phyloP scores from a whole-genome alignment of 2,113 vertebrate genomes.

The Meleagris gallopavo region DNA sequence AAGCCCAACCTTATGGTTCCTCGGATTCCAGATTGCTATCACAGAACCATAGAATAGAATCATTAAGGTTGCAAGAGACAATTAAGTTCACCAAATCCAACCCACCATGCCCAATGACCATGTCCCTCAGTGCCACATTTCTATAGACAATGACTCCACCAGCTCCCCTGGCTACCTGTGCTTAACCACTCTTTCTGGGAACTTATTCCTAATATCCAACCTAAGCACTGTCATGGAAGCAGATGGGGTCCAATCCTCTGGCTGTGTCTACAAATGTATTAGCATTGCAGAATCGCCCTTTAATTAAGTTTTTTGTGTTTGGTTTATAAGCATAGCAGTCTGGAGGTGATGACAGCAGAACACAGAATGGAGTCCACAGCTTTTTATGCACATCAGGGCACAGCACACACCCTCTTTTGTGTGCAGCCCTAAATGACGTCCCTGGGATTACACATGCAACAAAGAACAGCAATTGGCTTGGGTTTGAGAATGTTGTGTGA shows the following conservation, averaged over 20 bases:
- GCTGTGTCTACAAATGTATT: conserved; percentile 21
- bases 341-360: conserved; percentile 53
- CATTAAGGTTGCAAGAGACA: no score
- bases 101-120: no score
- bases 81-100: no score
- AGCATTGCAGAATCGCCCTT: conserved; percentile 34
- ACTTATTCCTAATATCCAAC: no score
- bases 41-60: no score
- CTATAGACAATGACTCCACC: no score
- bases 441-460: background rate
- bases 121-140: no score
- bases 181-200: no score
- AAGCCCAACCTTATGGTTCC: background rate
- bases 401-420: accelerated
- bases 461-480: conserved; percentile 11
- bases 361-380: conserved; percentile 25
- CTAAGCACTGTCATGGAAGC: accelerated
- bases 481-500: background rate
- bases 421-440: background rate
- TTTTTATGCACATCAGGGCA: background rate
- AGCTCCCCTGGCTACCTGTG: no score
- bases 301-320: conserved; percentile 54
- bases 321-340: conserved; percentile 35
- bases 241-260: accelerated
- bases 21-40: background rate